Conservation (phyloP, 2,888 invertebrate species). For the Drosophila anceps region DNA sequence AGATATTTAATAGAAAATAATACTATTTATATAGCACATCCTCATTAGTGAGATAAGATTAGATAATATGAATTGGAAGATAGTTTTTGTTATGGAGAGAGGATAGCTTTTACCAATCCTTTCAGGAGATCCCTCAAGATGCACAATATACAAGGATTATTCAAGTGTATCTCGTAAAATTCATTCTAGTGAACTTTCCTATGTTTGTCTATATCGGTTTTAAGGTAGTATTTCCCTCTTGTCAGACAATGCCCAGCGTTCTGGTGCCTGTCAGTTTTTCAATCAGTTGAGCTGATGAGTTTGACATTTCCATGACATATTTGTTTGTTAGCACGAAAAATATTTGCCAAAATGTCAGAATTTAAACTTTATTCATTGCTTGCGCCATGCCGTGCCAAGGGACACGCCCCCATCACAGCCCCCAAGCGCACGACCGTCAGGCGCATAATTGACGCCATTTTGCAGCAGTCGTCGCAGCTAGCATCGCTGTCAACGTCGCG, state of each 20-base stretch:
- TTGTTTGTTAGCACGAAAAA: conserved; percentile 75
- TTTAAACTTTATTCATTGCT: conserved; percentile 74
- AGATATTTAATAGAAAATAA: neutral
- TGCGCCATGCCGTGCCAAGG: conserved; percentile 74
- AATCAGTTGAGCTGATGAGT: conserved; percentile 76
- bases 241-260: conserved; percentile 29
- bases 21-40: no score
- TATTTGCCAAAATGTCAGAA: conserved; percentile 81
- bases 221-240: neutral
- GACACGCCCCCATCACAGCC: conserved; percentile 60
- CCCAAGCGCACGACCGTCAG: conserved; percentile 14
- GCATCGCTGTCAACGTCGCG: conserved; percentile 21
- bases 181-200: neutral
- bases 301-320: conserved; percentile 81
- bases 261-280: conserved; percentile 70
- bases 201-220: neutral
- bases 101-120: neutral
- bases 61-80: neutral
- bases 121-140: neutral
- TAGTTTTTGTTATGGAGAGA: neutral
- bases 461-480: conserved; percentile 26
- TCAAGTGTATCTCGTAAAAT: neutral
- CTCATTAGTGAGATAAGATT: no score
- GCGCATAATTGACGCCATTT: conserved; percentile 77
- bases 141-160: neutral